Conservation (phyloP, 2,113 vertebrate genomes). For the Loxodonta africana region DNA sequence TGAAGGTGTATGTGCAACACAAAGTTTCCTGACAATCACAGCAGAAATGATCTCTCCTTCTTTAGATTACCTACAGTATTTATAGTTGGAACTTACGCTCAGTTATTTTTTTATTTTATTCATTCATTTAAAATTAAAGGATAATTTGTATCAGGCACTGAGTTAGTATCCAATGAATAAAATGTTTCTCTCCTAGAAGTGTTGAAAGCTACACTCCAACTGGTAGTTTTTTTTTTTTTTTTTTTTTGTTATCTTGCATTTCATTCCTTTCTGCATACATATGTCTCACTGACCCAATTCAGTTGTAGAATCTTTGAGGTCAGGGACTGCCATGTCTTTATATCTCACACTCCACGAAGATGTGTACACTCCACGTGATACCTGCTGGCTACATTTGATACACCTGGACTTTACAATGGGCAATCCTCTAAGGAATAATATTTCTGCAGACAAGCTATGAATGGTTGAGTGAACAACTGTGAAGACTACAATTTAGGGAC, state of each 20-base stretch:
- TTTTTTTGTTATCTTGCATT: not conserved
- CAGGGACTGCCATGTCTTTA: not conserved
- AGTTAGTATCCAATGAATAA: not conserved
- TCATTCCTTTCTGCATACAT: not conserved
- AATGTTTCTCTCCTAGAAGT: not conserved
- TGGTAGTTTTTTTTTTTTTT: not conserved
- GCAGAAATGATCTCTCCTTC: not conserved
- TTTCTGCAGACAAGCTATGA: not conserved
- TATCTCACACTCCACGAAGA: not conserved
- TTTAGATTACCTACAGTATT: not conserved
- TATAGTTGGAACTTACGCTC: not conserved
- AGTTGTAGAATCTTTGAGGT: not conserved
- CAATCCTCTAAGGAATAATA: not conserved
- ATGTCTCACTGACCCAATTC: not conserved
- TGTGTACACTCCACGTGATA: not conserved
- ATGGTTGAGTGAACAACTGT: not conserved
- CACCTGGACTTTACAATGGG: not conserved
- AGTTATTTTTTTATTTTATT: not conserved
- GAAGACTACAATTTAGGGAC: not conserved
- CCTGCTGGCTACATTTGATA: not conserved
- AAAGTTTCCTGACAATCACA: not conserved
- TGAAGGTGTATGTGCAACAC: not conserved
- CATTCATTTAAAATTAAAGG: not conserved
- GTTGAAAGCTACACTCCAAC: not conserved
- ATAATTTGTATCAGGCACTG: not conserved